phyloP scores from a whole-genome alignment of 2,113 vertebrate species.

The Phyllostomus hastatus region DNA sequence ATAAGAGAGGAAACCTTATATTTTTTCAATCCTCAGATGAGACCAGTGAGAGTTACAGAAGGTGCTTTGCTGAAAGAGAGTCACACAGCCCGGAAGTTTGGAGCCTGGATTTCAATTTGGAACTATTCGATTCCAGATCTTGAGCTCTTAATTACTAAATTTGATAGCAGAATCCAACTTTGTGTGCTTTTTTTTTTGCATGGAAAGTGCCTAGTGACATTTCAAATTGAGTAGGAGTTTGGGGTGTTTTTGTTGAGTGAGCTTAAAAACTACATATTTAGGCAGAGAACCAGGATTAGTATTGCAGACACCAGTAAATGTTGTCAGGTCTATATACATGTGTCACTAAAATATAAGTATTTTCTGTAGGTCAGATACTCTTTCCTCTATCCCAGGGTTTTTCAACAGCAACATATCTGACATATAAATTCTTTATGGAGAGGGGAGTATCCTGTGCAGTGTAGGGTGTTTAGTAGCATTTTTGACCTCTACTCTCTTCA shows the following conservation, averaged over 20 bases:
- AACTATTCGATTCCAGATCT: not conserved
- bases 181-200: not conserved
- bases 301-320: not conserved
- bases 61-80: not conserved
- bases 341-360: no score
- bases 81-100: not conserved
- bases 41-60: not conserved
- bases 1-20: not conserved
- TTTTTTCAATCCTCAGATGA: not conserved
- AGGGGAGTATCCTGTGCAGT: rapidly evolving
- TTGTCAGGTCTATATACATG: not conserved
- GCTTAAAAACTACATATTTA: not conserved
- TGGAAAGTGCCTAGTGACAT: not conserved
- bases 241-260: not conserved
- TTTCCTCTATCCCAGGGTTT: not conserved
- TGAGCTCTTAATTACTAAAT: not conserved
- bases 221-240: not conserved
- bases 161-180: not conserved
- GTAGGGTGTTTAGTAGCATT: not conserved
- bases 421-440: not conserved
- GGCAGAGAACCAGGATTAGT: not conserved
- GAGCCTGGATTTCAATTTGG: not conserved
- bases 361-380: not conserved
- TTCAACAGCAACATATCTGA: not conserved
- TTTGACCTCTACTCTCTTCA: not conserved